Conservation (phyloP, 2,888 invertebrate species). For the Dilophus febrilis region DNA sequence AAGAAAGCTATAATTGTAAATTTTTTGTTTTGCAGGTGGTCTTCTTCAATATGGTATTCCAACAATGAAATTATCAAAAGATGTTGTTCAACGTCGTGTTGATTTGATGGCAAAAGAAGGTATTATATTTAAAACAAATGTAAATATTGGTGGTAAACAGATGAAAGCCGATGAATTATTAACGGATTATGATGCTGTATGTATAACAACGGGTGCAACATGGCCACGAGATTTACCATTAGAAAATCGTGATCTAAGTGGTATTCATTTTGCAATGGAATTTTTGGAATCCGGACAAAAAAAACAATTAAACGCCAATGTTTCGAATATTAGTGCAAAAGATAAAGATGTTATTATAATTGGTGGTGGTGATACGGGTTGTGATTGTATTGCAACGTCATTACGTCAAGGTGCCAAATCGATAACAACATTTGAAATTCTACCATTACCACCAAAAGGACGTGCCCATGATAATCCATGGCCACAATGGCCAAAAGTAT, state of each 20-base stretch:
- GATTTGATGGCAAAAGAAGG: constrained; percentile 79
- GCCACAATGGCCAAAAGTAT: constrained; percentile 96
- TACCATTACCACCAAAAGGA: constrained; percentile 72
- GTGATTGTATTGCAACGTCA: constrained; percentile 97
- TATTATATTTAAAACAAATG: constrained; percentile 70
- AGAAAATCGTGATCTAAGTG: constrained; percentile 71
- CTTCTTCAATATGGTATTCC: constrained; percentile 96
- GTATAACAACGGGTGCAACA: constrained; percentile 86
- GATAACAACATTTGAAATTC: constrained; percentile 92
- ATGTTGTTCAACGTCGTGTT: constrained; percentile 78
- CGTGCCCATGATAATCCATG: constrained; percentile 88
- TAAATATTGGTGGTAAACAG: constrained; percentile 86
- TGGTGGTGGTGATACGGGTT: constrained; percentile 76
- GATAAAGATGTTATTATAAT: constrained; percentile 91
- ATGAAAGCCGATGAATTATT: constrained; percentile 56
- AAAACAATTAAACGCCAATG: constrained; percentile 59
- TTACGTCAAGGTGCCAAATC: constrained; percentile 67
- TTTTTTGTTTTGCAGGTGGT: constrained; percentile 41
- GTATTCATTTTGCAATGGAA: constrained; percentile 96
- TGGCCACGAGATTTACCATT: constrained; percentile 87
- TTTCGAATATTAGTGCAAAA: constrained; percentile 57
- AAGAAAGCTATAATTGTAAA: too few species aligned
- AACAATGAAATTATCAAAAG: constrained; percentile 94
- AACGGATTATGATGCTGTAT: constrained; percentile 61
- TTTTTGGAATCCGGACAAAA: constrained; percentile 96